A percentile compares a stretch with the other conserved stretches of the same genome.
Conservation (phyloP, 2,113 vertebrate genomes). For the Smithornis capensis region DNA sequence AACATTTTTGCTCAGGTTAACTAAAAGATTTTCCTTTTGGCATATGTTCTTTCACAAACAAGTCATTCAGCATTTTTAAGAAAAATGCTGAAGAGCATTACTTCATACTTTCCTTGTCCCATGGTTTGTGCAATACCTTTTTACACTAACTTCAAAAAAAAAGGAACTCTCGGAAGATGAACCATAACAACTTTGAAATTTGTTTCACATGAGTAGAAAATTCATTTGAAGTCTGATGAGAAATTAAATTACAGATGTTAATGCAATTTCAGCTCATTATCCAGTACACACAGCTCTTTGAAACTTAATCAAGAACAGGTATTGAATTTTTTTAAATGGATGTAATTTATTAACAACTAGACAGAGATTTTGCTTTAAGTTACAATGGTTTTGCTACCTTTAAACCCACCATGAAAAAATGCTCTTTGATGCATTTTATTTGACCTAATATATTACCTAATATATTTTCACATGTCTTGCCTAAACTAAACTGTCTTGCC, state of each 20-base stretch:
- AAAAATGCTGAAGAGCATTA: neutral
- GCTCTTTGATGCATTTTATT: neutral
- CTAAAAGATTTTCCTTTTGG: neutral
- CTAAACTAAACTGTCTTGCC: neutral
- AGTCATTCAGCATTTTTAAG: neutral
- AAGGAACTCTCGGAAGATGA: neutral
- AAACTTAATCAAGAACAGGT: conserved; percentile 19
- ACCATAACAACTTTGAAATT: conserved; percentile 14
- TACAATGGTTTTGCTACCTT: neutral
- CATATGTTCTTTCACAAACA: neutral
- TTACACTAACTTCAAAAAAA: neutral
- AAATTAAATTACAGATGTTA: conserved; percentile 37
- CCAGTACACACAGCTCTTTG: neutral
- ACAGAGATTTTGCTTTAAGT: neutral
- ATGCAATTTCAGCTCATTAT: conserved; percentile 32
- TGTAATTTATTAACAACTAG: neutral
- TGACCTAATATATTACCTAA: neutral
- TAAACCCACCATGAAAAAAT: neutral
- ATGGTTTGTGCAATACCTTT: neutral
- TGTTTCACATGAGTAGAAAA: conserved; percentile 40
- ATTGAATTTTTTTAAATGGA: neutral
- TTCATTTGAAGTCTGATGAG: conserved; percentile 22
- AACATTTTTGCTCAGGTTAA: neutral
- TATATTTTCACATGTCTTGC: neutral
- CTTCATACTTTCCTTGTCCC: neutral